Base-by-base conservation (phyloP, 2,113 vertebrate genomes). In the Meles meles region DNA sequence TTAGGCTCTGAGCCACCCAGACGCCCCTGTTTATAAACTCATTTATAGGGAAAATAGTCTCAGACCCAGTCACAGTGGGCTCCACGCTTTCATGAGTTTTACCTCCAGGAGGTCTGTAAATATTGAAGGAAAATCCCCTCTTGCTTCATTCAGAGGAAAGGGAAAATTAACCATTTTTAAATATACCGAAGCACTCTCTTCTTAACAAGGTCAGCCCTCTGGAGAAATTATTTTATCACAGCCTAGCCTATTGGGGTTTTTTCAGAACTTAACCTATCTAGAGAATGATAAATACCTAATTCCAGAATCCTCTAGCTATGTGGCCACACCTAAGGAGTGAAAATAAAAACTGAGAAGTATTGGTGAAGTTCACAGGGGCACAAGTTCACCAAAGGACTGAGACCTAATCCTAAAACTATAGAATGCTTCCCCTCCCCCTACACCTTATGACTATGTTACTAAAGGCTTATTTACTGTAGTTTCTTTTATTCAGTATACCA, bases 21-120 rank as follows among this genome's bases (percentile, higher is more conserved):
- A n/a, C n/a, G n/a, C n/a, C n/a, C n/a, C n/a, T 69, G 5, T 74
- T 87, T 93, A 76, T 74, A 96, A 76, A 96, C 71, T 67, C 42
- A 74, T 61, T 80, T 77, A 80, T 25, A 93, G 55, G 74, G 77
- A 96, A 93, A 93, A 8, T 94, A 34, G 29, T 39, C 69, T 14
- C 10, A 86, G 27, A 67, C 10, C 7, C 39, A 67, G 0, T 65
- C 49, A 34, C 20, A 29, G 42, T 39, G 15, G 34, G 65, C 1
- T 65, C n/a, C 44, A 57, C 2, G 20, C 15, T 49, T 87, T 76
- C 7, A 21, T 52, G 67, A 77, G 15, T 57, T 79, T 83, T 69
- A 72, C 21, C 42, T 90, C 27, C 34, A 90, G 52, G 61, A 90
- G 27, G 7, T 84, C 94, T 49, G 2, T 65, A n/a, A 69, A 76